Evolutionary conservation across 2,888 invertebrate genomes (phyloP).

Genomic region (Philereme transversata): DNA sequence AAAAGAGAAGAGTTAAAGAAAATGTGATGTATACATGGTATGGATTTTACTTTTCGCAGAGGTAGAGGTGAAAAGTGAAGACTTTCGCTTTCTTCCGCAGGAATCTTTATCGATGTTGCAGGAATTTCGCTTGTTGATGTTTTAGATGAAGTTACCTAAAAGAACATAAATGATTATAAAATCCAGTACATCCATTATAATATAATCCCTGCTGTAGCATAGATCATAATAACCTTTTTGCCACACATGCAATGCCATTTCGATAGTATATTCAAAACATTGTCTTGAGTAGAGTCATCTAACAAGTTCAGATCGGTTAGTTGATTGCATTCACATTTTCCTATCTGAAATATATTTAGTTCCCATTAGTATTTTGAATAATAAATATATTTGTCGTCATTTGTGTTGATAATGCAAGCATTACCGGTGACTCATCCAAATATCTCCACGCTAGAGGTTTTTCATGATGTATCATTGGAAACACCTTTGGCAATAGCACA

Average conservation of each 20-base stretch:
- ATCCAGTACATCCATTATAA: neutral
- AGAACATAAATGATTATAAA: constrained; percentile 3
- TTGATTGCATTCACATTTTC: constrained; percentile 76
- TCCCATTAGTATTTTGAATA: neutral
- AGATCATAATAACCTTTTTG: constrained; percentile 58
- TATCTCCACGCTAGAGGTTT: constrained; percentile 64
- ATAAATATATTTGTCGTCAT: too few relatives aligned
- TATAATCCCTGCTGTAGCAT: neutral
- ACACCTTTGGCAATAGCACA: constrained; percentile 65
- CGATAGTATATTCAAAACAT: constrained; percentile 69
- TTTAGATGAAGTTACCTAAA: constrained; percentile 65
- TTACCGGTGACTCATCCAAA: constrained; percentile 68
- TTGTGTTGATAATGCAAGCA: neutral
- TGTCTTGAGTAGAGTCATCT: constrained; percentile 72
- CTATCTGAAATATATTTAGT: constrained; percentile 54
- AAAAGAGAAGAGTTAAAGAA: neutral
- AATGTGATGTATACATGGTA: constrained; percentile 42
- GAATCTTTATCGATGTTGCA: constrained; percentile 46
- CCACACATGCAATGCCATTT: constrained; percentile 77
- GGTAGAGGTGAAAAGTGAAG: constrained; percentile 61
- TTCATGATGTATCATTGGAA: constrained; percentile 62
- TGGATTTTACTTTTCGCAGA: constrained; percentile 55
- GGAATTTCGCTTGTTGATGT: constrained; percentile 71
- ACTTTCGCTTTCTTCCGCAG: constrained; percentile 45
- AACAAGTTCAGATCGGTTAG: constrained; percentile 66